Base-by-base conservation (phyloP, 53 echinoderm and acorn worm species). In the Apostichopus leukothele region DNA sequence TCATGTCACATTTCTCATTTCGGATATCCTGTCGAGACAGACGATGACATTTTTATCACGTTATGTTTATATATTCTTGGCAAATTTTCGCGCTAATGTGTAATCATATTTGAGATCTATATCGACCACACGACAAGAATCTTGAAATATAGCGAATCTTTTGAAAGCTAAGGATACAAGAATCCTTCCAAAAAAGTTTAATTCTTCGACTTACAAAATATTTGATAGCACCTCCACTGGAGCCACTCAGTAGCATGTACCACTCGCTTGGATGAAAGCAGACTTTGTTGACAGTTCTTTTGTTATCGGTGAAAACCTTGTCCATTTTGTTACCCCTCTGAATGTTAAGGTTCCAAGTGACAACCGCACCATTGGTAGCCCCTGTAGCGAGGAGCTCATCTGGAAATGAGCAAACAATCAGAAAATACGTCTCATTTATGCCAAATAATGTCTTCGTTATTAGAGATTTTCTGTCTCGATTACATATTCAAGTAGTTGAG, bases 281-380 rank as follows among this genome's bases (percentile, higher is more conserved):
- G 5, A 99, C 99, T 76, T 96, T 92, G 84, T 94, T 94, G 51
- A 96, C 99, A 9, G 94, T 96, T 39, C 96, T 83, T 59, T 79
- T 92, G 88, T 98, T 96, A 75, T 98, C 96, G 74, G 74, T 89
- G 76, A 94, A 98, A 53, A 93, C 92, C 39, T 90, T 88, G 67
- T 98, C 99, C 88, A 96, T 94, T 83, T 98, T 98, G 92, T 96
- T 96, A 14, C 95, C 92, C 53, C 89, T 90, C 53, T 73, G n/a
- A 9, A 94, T 94, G 79, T 83, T 88, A 52, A 98, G 86, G 73
- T 98, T 92, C 99, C 99, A 98, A 0, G 96, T 96, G 76, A 94
- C 86, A 18, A 98, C 99, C 6, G 94, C 91, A n/a, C 99, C 99
- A 66, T 98, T 98, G 63, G 99, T 98, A 12, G 99, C 99, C 13